Percentiles rank a stretch among this genome's conserved stretches.
Evolutionary conservation across 1,140 invertebrate species (phyloP).

Genomic region (Philotrypesis tridentata): DNA sequence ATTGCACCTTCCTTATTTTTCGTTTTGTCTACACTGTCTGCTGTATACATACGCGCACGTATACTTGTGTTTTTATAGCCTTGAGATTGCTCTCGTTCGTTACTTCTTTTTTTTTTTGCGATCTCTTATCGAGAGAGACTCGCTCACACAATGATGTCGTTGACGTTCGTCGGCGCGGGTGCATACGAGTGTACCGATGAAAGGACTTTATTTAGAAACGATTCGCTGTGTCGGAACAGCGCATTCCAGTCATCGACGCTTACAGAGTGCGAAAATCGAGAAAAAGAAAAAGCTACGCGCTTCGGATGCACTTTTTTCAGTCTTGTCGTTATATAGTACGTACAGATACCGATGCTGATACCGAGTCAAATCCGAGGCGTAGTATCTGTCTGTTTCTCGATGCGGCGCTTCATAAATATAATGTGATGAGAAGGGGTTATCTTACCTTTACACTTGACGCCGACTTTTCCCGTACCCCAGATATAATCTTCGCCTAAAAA

Average conservation of each 20-base stretch:
- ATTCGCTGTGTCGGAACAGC: background rate
- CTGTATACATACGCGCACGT: no score
- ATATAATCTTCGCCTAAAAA: constrained; percentile 78
- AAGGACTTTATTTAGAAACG: background rate
- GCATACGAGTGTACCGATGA: background rate
- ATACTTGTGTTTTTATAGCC: background rate
- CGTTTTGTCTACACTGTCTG: background rate
- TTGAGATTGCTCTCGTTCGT: background rate
- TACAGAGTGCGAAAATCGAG: background rate
- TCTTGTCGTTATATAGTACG: background rate
- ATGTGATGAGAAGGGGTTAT: background rate
- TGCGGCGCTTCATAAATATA: background rate
- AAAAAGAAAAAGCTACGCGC: background rate
- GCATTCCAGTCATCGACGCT: background rate
- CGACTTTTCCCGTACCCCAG: constrained; percentile 77
- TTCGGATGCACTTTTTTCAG: background rate
- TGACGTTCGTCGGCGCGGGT: background rate
- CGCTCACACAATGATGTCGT: constrained; percentile 17
- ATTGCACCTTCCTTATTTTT: background rate
- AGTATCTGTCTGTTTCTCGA: background rate
- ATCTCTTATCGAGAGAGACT: constrained; percentile 1
- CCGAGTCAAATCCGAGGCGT: background rate
- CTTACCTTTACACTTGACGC: constrained; percentile 74
- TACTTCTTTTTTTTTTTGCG: background rate
- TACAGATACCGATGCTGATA: background rate